Conservation (phyloP, 2,797 vertebrate genomes). For the Atherinosoma microstoma region DNA sequence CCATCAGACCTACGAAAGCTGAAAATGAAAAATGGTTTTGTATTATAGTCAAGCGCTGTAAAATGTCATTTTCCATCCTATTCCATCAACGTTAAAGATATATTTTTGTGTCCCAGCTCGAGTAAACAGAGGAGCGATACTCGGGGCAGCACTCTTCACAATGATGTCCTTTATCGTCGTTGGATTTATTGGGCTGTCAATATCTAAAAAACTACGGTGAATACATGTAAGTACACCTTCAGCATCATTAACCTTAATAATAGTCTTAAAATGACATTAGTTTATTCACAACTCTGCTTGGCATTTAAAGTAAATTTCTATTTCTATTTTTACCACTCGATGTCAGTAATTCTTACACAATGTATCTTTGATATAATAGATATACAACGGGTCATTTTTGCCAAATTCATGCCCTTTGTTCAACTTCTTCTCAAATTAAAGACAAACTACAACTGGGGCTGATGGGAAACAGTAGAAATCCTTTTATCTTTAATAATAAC, state of each 20-base stretch:
- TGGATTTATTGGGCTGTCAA: slow-evolving; percentile 44
- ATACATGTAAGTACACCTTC: slow-evolving; percentile 1
- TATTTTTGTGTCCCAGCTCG: slow-evolving; percentile 27
- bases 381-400: not conserved
- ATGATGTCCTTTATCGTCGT: slow-evolving; percentile 54
- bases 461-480: not conserved
- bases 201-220: slow-evolving; percentile 60
- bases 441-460: not conserved
- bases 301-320: no score
- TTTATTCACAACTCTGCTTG: no score
- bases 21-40: not conserved
- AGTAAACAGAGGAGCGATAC: slow-evolving; percentile 57
- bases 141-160: slow-evolving; percentile 57
- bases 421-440: not conserved
- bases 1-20: not conserved
- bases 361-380: not conserved
- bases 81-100: not conserved
- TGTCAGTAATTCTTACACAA: not conserved
- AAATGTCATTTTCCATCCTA: not conserved
- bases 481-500: not conserved
- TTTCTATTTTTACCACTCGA: not conserved
- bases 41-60: not conserved
- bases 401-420: not conserved
- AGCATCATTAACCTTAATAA: not conserved
- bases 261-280: not conserved